Evolutionary conservation across 2,888 invertebrate genomes (phyloP), one percentile per base, ranked within the genome.

Genomic region (Pachliopta kotzebuea): DNA sequence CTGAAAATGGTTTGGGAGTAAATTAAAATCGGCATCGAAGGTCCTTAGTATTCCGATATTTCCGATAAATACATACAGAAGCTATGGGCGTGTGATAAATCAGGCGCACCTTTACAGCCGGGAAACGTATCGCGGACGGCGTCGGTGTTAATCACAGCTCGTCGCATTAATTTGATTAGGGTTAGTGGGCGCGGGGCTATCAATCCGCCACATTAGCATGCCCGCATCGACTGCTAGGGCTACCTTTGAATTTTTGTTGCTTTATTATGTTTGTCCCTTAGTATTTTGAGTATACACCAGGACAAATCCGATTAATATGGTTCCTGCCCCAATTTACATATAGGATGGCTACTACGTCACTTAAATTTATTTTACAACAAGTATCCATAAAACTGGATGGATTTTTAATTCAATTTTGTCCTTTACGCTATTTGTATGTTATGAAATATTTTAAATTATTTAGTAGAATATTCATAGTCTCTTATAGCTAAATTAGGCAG

Each of bases 91-190:
- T 20, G 66, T 83, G 75, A 90, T 90, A 90, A 91, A 90, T 89
- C 85, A 83, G 87, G 78, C 90, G 74, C 79, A 67, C 78, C 77
- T 70, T 59, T 61, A 54, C 53, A 49, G 54, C 58, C 20, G n/a
- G 55, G 57, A 86, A 89, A 89, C 86, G 83, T 87, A 88, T 87
- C 77, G 74, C 77, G 74, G 74, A 73, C 75, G 73, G 75, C 73
- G 75, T 73, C 70, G 76, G 85, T 81, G 90, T 90, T 91, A 91
- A 91, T 91, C 91, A 91, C 87, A 82, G 88, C 84, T 85, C 84
- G 85, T 81, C 81, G 83, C 88, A 90, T 91, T 90, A 88, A 88
- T 91, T 90, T 91, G 90, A 91, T 91, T 91, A 90, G 90, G 91
- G 91, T 91, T 91, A 90, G 84, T 90, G 88, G 90, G 90, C 86